phyloP scores from a whole-genome alignment of 2,888 invertebrate species.

The Ichneumoninae sp. region DNA sequence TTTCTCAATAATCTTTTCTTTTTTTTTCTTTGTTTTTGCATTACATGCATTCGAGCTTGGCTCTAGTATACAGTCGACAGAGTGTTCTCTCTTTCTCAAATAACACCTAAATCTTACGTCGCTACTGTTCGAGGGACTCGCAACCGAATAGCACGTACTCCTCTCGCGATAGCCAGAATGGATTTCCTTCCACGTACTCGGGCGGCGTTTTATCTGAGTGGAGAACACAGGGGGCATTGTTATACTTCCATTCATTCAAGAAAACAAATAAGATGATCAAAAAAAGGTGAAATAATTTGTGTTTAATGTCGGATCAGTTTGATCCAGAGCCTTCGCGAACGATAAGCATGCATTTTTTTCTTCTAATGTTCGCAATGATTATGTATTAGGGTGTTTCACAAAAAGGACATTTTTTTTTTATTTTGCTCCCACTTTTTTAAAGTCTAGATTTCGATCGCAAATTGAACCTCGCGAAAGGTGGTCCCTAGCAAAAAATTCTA shows the following conservation, averaged over 20 bases:
- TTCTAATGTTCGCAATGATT: conserved; percentile 8
- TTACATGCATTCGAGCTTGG: conserved; percentile 57
- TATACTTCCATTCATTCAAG: background rate
- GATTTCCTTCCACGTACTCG: conserved; percentile 81
- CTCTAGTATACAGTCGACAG: conserved; percentile 51
- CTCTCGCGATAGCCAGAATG: conserved; percentile 84
- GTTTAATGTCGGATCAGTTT: too few relatives aligned
- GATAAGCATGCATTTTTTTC: background rate
- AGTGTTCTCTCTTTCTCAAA: conserved; percentile 19
- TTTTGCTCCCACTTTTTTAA: too few relatives aligned
- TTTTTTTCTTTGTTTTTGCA: conserved; percentile 40
- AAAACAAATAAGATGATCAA: background rate
- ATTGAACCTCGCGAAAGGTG: too few relatives aligned
- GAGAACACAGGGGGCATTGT: background rate
- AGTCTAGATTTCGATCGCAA: too few relatives aligned
- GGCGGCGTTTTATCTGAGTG: conserved; percentile 81
- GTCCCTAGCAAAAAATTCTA: too few relatives aligned
- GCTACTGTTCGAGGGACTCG: conserved; percentile 79
- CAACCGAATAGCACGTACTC: conserved; percentile 84
- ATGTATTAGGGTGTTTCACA: too few relatives aligned
- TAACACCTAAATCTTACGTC: conserved; percentile 44
- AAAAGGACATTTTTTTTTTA: too few relatives aligned
- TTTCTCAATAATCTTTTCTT: conserved; percentile 70
- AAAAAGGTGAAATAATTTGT: background rate
- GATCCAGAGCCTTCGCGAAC: too few relatives aligned